Evolutionary conservation across 2,888 invertebrate genomes (phyloP), one percentile per base, ranked within the genome.

Genomic region (Notodonta dromedarius): DNA sequence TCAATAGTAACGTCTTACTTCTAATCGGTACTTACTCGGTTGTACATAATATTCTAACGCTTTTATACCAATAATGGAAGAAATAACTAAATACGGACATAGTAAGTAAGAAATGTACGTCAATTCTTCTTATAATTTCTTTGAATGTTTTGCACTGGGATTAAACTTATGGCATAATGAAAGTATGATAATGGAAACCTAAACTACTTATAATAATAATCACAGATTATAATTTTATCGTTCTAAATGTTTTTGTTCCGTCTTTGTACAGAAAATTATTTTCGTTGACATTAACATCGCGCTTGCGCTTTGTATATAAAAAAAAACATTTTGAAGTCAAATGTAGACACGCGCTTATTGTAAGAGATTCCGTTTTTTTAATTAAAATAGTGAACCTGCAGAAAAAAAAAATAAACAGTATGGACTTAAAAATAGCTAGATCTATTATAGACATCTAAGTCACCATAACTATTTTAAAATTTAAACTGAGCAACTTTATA

Each of bases 401-500:
- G 14, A 39, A 35, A 13, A 53, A 13, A 32, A 16, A 54, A 54
- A 39, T 40, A 40, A 13, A 39, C n/a, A 39, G 39, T 14, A 35
- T 12, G 8, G 24, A 14, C 54, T 54, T 54, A 54, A 39, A 39
- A 40, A 54, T 54, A 39, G 39, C 54, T 54, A 54, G 14, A 54
- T 54, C 54, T 56, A 56, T 16, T 16, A 44, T 44, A 44, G 44
- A 78, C 71, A 78, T 73, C 73, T 83, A 82, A 74, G 61, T 69
- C 66, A 70, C 69, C 61, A 66, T 73, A 78, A 79, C 74, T 81
- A 81, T 74, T 71, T 84, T 86, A 88, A 88, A 89, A 86, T 86
- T 86, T 85, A 72, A 85, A 89, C 78, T 91, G 90, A 91, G 91
- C 89, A 91, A 90, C 85, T 79, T 84, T 86, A 82, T 68, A 79